Evolutionary conservation across 2,888 invertebrate genomes (phyloP), one percentile per base, ranked within the genome.

Genomic region (Leptopilina drosophilae): DNA sequence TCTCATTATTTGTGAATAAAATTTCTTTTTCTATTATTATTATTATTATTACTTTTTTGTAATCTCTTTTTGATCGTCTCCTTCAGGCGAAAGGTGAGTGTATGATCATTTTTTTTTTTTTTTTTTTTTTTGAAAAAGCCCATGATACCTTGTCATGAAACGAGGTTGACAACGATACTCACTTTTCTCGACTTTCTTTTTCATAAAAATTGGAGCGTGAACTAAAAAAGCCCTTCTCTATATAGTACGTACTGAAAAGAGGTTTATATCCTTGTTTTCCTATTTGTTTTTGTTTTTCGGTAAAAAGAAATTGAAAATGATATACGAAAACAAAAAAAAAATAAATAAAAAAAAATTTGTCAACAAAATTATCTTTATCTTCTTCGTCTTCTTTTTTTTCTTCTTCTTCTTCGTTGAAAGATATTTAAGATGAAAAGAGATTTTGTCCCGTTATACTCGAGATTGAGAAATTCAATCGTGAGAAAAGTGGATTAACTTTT

Each of bases 141-240:
- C 49, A 33, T 26, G 12, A 46, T 49, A 26, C 14, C 69, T 69
- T 53, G 49, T 69, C 53, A 26, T 26, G 12, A 26, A 33, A 33
- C 53, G 33, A 56, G 53, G 69, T 69, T 53, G 53, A 56, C 26
- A 69, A n/a, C 14, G 53, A 33, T 53, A 53, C 26, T 53, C 69
- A 53, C n/a, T 56, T 69, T 26, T 69, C 53, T 53, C 33, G 9
- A 49, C 46, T 53, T 49, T 33, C 26, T 53, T 53, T 69, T 69
- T 56, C 69, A 69, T 53, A 53, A 69, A 33, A 69, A 69, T 69
- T 69, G n/a, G 69, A 69, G 69, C 69, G 69, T 53, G 69, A 69
- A 69, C 53, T 69, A 33, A 42, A 53, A 69, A 69, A 69, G 69
- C 53, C 49, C 33, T 33, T 33, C 69, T 56, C 26, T 53, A 69